A percentile compares a stretch with the other conserved stretches of the same genome.
Evolutionary conservation across 2,888 invertebrate genomes (phyloP).

Genomic region (Cylindroiulus punctatus): DNA sequence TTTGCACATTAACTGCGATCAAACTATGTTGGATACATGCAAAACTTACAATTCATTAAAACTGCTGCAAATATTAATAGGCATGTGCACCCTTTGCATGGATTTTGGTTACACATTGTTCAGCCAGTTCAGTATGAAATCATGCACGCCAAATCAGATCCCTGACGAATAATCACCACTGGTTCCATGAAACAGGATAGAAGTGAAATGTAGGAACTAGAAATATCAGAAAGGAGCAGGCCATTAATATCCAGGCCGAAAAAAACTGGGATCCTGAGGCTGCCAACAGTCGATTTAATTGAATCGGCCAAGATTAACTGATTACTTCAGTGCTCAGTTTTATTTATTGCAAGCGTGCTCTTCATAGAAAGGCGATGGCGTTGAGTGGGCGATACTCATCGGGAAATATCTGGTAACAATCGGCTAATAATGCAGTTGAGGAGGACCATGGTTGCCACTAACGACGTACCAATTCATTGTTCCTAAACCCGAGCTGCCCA

Average conservation of each 20-base stretch:
- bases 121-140: too few relatives aligned
- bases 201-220: neutral
- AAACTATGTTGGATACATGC: too few relatives aligned
- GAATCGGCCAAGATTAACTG: constrained; percentile 7
- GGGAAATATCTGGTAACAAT: constrained; percentile 2
- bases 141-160: too few relatives aligned
- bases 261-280: neutral
- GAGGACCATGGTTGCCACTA: neutral
- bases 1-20: too few relatives aligned
- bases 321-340: neutral
- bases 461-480: neutral
- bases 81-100: too few relatives aligned
- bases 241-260: neutral
- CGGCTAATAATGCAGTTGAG: neutral
- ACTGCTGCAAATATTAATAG: too few relatives aligned
- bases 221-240: neutral
- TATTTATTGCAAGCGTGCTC: neutral
- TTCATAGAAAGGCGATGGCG: neutral
- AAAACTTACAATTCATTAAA: too few relatives aligned
- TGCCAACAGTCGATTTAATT: neutral
- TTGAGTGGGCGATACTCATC: neutral
- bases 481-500: neutral
- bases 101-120: too few relatives aligned
- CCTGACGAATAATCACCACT: too few relatives aligned
- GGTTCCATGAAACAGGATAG: too few relatives aligned